These are phyloP conservation scores for Scaptomyza graminum DNA, from an alignment of 1,140 invertebrate species.

Conservation along the genomic window DNA sequence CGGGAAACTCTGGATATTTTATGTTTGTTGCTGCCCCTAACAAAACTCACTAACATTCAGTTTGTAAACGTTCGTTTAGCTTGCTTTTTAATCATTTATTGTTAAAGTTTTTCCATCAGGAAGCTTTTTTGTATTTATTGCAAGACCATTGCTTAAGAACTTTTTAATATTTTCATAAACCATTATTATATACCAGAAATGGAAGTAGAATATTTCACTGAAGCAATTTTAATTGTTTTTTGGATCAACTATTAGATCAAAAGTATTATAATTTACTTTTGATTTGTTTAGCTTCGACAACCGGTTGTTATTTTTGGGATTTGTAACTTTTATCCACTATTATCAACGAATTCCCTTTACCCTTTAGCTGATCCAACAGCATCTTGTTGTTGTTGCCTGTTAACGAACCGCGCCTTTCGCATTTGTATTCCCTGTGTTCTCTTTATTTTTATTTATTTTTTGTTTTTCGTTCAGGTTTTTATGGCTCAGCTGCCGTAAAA, in stretches of 20 bases:
- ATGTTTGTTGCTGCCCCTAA: constrained; percentile 43
- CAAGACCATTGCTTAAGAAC: no score
- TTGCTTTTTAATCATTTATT: background rate
- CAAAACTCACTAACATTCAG: constrained; percentile 24
- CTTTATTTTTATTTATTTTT: constrained; percentile 27
- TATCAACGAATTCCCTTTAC: background rate
- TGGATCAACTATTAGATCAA: no score
- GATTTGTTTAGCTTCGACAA: background rate
- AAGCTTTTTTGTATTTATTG: background rate
- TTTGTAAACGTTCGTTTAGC: constrained; percentile 11
- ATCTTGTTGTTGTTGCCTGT: constrained; percentile 7
- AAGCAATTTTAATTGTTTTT: no score
- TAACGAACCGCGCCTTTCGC: constrained; percentile 45
- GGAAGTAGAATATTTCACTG: no score
- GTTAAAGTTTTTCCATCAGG: background rate
- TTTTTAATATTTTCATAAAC: no score
- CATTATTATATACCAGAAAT: no score
- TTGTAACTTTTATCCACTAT: constrained; percentile 5
- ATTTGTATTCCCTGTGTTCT: constrained; percentile 59
- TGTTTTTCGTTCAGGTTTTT: constrained; percentile 40
- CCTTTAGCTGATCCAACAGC: constrained; percentile 34
- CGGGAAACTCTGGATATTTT: constrained; percentile 38
- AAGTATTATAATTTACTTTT: background rate
- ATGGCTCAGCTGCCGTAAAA: constrained; percentile 70
- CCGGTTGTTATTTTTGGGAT: constrained; percentile 9